phyloP scores from a whole-genome alignment of 2,797 vertebrate genomes.

The Karalla daura region DNA sequence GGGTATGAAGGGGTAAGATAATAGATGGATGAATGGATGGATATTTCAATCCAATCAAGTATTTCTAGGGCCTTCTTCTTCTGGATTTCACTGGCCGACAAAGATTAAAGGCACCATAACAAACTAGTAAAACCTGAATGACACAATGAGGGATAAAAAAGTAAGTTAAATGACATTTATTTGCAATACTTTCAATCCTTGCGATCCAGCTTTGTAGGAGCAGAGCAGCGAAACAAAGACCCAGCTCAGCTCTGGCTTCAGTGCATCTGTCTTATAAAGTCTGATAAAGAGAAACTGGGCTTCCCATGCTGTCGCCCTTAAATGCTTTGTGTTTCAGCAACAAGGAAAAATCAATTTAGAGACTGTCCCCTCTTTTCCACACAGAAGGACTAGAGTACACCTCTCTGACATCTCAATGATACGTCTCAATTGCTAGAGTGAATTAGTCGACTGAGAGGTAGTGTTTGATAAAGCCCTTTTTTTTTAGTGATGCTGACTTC shows the following conservation, averaged over 20 bases:
- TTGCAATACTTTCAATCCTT: not conserved
- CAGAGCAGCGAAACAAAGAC: not conserved
- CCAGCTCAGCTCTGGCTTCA: slow-evolving; percentile 2
- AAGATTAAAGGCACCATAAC: not conserved
- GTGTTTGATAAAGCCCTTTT: not conserved
- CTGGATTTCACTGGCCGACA: too few relatives aligned
- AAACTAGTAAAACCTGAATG: not conserved
- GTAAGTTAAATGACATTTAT: not conserved
- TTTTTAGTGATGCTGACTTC: not conserved
- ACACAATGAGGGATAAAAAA: not conserved
- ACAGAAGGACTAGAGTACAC: slow-evolving; percentile 44
- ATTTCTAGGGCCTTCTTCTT: not conserved
- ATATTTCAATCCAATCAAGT: too few relatives aligned
- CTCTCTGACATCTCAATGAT: slow-evolving; percentile 62
- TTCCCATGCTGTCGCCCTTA: slow-evolving; percentile 37
- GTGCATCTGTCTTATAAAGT: slow-evolving; percentile 23
- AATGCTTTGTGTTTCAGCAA: slow-evolving; percentile 53
- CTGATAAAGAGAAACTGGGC: slow-evolving; percentile 35
- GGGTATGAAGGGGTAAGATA: too few relatives aligned
- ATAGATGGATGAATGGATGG: too few relatives aligned
- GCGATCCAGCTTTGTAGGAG: not conserved
- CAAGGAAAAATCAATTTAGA: slow-evolving; percentile 65
- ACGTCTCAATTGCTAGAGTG: slow-evolving; percentile 40
- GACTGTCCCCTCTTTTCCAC: slow-evolving; percentile 54
- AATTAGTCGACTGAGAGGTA: slow-evolving; percentile 27